phyloP scores from a whole-genome alignment of 37 sponge, comb jelly and placozoan genomes.

The Chondrilla cf. caribensis region DNA sequence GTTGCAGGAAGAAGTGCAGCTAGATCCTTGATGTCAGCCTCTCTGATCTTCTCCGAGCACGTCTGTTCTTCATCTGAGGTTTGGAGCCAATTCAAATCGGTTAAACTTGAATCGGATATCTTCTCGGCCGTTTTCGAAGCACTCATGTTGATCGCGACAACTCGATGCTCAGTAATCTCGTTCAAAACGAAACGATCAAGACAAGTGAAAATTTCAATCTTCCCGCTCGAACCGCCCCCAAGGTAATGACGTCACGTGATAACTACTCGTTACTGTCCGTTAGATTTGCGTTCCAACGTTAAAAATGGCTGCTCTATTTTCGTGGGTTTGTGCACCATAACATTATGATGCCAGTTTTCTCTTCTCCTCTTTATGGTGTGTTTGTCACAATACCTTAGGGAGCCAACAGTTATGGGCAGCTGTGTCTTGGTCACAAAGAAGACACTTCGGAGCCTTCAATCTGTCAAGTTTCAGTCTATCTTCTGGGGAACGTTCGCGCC shows the following conservation, averaged over 20 bases:
- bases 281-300: not conserved
- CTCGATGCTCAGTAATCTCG: too few species aligned
- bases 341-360: not conserved
- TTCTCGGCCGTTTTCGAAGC: not conserved
- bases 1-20: not conserved
- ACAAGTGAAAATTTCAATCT: conserved; percentile 16
- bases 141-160: not conserved
- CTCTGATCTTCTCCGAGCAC: not conserved
- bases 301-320: conserved; percentile 26
- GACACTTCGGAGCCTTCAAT: conserved; percentile 32
- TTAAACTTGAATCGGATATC: conserved; percentile 56
- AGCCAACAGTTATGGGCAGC: conserved; percentile 80
- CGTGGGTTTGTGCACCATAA: conserved; percentile 38
- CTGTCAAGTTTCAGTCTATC: not conserved
- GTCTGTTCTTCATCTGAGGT: not conserved
- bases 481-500: not conserved
- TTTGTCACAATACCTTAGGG: conserved; percentile 33
- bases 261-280: not conserved
- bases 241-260: not conserved
- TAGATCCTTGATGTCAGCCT: not conserved
- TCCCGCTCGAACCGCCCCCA: conserved; percentile 18
- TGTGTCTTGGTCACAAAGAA: conserved; percentile 47
- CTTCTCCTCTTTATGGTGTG: not conserved
- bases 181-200: not conserved
- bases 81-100: conserved; percentile 69